Conservation (phyloP, 2,888 invertebrate genomes). For the Anodontia alba region DNA sequence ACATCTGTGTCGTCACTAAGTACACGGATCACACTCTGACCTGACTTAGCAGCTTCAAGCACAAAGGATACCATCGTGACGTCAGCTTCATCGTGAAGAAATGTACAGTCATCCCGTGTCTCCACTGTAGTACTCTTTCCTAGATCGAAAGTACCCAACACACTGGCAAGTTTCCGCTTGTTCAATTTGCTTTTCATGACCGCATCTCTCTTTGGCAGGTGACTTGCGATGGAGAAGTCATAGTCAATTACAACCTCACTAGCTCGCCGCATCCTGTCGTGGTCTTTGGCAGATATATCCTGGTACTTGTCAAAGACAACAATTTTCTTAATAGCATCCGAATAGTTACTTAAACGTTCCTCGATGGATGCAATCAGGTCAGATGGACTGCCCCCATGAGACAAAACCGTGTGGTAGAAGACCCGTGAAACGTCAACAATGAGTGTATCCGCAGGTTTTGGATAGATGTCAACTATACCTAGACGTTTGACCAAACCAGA, state of each 20-base stretch:
- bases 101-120: conserved; percentile 3
- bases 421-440: conserved; percentile 34
- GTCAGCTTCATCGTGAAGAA: conserved; percentile 13
- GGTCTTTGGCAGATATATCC: conserved; percentile 39
- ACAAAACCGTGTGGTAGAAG: conserved; percentile 24
- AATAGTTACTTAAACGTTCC: not conserved
- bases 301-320: conserved; percentile 42
- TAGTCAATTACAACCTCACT: conserved; percentile 13
- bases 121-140: not conserved
- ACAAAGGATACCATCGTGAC: conserved; percentile 18
- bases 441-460: conserved; percentile 16
- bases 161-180: conserved; percentile 26
- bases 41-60: not conserved
- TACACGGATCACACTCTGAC: conserved; percentile 15
- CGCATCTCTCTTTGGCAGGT: conserved; percentile 23
- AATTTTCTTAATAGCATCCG: conserved; percentile 24
- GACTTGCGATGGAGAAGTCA: conserved; percentile 28
- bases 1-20: conserved; percentile 32
- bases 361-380: conserved; percentile 22
- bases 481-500: conserved; percentile 19
- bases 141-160: not conserved
- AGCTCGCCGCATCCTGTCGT: conserved; percentile 33
- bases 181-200: conserved; percentile 32
- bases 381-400: conserved; percentile 23
- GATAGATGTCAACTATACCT: not conserved